Evolutionary conservation across 2,888 invertebrate genomes (phyloP).

Genomic region (Dynastes hyllus): DNA sequence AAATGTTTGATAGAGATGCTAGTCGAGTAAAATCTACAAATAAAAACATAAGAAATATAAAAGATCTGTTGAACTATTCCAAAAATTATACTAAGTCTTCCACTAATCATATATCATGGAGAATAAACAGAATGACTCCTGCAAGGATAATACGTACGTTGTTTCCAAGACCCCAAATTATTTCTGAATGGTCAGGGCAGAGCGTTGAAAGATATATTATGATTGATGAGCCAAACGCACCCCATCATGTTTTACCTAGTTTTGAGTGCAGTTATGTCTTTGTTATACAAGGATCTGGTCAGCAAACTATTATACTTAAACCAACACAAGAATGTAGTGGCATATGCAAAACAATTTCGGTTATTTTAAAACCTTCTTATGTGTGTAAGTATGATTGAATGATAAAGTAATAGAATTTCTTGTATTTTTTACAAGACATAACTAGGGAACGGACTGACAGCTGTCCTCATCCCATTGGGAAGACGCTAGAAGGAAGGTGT

Average conservation of each 20-base stretch:
- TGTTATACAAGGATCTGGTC: slow-evolving; percentile 82
- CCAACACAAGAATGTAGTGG: slow-evolving; percentile 86
- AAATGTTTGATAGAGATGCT: slow-evolving; percentile 78
- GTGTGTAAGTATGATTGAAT: slow-evolving; percentile 78
- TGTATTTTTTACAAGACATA: too few species aligned
- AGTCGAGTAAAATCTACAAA: slow-evolving; percentile 73
- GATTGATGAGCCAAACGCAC: slow-evolving; percentile 82
- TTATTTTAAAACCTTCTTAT: slow-evolving; percentile 82
- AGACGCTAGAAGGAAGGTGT: too few species aligned
- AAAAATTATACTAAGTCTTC: slow-evolving; percentile 58
- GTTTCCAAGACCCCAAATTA: slow-evolving; percentile 81
- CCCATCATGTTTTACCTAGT: slow-evolving; percentile 81
- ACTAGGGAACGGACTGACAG: too few species aligned
- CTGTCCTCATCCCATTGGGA: too few species aligned
- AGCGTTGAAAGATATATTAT: slow-evolving; percentile 85
- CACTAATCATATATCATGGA: slow-evolving; percentile 74
- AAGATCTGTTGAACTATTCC: slow-evolving; percentile 60
- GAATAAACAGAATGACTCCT: slow-evolving; percentile 84
- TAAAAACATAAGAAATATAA: slow-evolving; percentile 58
- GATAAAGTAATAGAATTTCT: too few species aligned
- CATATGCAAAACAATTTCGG: slow-evolving; percentile 81
- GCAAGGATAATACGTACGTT: slow-evolving; percentile 81
- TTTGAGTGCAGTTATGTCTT: slow-evolving; percentile 89
- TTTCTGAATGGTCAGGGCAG: slow-evolving; percentile 79
- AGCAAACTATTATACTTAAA: slow-evolving; percentile 80